These are phyloP conservation scores for Coptodon bakossiorum DNA, from an alignment of 2,113 vertebrate genomes.

Conservation along the genomic window DNA sequence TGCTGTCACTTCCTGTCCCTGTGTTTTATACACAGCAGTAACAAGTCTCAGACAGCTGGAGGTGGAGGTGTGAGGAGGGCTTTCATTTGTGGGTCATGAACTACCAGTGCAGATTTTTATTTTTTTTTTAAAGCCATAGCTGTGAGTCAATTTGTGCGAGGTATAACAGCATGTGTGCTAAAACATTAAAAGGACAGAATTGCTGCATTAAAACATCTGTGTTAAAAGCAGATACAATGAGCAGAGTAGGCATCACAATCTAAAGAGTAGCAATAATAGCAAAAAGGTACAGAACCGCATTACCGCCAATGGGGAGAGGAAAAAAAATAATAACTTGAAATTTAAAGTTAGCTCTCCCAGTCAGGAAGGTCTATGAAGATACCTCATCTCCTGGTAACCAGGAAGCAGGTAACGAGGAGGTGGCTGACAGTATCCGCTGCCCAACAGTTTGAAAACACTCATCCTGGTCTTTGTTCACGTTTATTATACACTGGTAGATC, in stretches of 20 bases:
- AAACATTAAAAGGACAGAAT: background rate
- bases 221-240: background rate
- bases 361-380: background rate
- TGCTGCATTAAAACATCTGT: background rate
- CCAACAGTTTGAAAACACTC: background rate
- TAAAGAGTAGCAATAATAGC: background rate
- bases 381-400: background rate
- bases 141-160: background rate
- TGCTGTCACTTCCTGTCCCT: slow-evolving; percentile 46
- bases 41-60: slow-evolving; percentile 36
- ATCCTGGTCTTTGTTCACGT: background rate
- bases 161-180: background rate
- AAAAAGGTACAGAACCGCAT: background rate
- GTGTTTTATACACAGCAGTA: slow-evolving; percentile 24
- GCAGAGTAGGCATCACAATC: background rate
- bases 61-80: slow-evolving; percentile 1
- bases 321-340: background rate
- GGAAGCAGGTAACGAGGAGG: background rate
- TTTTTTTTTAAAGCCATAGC: background rate
- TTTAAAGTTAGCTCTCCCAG: background rate
- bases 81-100: slow-evolving; percentile 9
- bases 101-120: background rate
- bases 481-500: background rate
- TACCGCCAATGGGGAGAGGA: background rate
- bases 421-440: background rate